Conservation (phyloP, 2,113 vertebrate species). For the Falcunculus frontatus region DNA sequence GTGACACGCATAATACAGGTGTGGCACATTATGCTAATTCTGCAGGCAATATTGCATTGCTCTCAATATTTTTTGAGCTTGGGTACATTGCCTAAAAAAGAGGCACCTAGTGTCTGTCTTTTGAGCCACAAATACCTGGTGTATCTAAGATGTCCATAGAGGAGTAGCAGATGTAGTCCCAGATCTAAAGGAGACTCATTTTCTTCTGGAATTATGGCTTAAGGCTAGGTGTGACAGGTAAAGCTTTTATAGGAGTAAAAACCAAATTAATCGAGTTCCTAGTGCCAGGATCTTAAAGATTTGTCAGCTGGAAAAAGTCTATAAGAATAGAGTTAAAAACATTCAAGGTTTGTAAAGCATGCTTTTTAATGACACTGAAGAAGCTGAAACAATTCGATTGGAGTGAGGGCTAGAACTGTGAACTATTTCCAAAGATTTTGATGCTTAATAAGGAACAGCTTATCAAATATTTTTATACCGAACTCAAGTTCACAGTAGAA, state of each 20-base stretch:
- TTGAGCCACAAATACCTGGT: background rate
- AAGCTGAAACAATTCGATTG: background rate
- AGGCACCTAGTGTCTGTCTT: background rate
- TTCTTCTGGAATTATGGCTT: background rate
- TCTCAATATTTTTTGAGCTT: background rate
- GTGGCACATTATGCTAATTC: background rate
- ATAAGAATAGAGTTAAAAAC: background rate
- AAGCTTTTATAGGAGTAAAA: background rate
- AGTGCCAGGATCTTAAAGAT: background rate
- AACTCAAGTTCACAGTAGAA: background rate
- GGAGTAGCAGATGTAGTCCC: background rate
- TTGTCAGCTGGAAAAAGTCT: background rate
- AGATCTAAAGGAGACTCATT: background rate
- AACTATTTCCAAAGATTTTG: background rate
- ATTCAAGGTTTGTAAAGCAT: background rate
- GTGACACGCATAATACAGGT: too few relatives aligned
- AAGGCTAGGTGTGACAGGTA: background rate
- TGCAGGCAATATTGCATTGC: background rate
- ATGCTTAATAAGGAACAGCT: background rate
- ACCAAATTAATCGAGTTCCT: background rate
- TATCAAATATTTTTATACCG: background rate
- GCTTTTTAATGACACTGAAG: background rate
- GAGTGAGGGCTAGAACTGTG: background rate
- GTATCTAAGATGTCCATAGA: background rate
- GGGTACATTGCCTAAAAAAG: background rate